phyloP scores from a whole-genome alignment of 2,113 vertebrate species.

The Piprites chloris region DNA sequence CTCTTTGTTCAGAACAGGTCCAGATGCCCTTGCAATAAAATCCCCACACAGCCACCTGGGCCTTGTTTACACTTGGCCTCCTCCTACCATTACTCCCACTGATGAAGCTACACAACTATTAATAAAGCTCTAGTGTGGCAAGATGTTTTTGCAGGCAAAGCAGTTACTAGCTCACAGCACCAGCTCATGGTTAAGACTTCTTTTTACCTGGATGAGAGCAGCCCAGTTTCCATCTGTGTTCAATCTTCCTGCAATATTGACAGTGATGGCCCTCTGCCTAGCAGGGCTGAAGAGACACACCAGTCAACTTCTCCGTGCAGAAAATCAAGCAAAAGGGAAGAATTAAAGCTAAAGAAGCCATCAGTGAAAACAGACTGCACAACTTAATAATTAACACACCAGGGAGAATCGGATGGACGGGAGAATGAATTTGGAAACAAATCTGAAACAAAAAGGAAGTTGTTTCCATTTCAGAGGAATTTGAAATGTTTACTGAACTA shows the following conservation, averaged over 20 bases:
- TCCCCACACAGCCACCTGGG: constrained; percentile 2
- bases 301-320: neutral
- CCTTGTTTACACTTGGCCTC: neutral
- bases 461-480: neutral
- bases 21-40: neutral
- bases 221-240: neutral
- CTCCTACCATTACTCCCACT: neutral
- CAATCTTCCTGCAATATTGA: neutral
- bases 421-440: neutral
- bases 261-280: neutral
- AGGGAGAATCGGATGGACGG: neutral
- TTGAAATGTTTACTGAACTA: neutral
- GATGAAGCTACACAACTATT: neutral
- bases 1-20: neutral
- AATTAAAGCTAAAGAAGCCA: neutral
- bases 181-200: neutral
- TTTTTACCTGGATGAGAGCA: neutral
- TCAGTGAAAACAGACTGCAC: neutral
- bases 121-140: neutral
- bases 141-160: neutral
- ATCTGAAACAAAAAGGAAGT: neutral
- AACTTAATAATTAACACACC: neutral
- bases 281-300: neutral
- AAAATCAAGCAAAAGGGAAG: neutral
- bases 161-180: neutral